Evolutionary conservation across 2,888 invertebrate genomes (phyloP).

Genomic region (Phaonia tiefii): DNA sequence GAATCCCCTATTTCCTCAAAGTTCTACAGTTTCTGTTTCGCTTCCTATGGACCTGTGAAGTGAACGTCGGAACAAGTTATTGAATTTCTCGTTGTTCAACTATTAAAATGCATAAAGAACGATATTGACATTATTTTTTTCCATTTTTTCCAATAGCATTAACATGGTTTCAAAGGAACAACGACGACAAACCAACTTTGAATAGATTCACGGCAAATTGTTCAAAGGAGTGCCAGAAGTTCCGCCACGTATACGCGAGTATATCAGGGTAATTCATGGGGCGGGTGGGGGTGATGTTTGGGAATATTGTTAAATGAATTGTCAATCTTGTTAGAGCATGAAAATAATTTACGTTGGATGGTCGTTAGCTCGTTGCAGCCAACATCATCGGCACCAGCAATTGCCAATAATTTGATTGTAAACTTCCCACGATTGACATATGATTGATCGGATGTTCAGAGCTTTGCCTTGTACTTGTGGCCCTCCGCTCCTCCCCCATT

Average conservation of each 20-base stretch:
- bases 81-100: constrained; percentile 1
- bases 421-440: constrained; percentile 70
- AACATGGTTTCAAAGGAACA: constrained; percentile 30
- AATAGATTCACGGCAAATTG: not conserved
- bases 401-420: constrained; percentile 54
- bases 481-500: not conserved
- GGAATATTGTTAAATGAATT: constrained; percentile 42
- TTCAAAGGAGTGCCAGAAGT: constrained; percentile 25
- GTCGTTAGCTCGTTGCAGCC: constrained; percentile 10
- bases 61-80: constrained; percentile 27
- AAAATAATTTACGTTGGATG: constrained; percentile 38
- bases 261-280: no score
- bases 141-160: constrained; percentile 10
- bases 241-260: not conserved
- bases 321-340: constrained; percentile 48
- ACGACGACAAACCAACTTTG: no score
- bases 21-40: no score
- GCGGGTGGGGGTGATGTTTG: not conserved
- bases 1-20: no score
- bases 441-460: constrained; percentile 61
- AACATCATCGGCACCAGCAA: constrained; percentile 24
- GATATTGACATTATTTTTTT: constrained; percentile 46
- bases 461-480: constrained; percentile 8
- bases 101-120: constrained; percentile 17
- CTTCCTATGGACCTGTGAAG: not conserved